A percentile compares a stretch with the other conserved stretches of the same genome.
Conservation (phyloP, 2,888 invertebrate genomes). For the Zygogramma bicolorata region DNA sequence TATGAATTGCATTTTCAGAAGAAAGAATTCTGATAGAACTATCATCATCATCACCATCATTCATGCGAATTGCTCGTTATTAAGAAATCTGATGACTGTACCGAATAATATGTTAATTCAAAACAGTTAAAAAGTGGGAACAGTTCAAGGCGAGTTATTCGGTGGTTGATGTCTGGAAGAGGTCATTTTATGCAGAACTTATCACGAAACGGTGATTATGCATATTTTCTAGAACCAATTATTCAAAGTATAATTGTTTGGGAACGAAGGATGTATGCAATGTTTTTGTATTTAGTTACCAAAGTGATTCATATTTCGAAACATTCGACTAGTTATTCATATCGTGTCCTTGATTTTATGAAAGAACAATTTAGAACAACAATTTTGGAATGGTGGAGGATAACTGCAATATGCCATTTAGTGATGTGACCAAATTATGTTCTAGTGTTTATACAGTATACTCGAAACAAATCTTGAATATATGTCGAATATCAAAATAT, state of each 20-base stretch:
- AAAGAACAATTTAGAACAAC: too few species aligned
- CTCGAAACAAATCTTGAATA: too few species aligned
- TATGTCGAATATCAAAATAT: too few species aligned
- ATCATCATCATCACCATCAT: neutral
- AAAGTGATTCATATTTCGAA: neutral
- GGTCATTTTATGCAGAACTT: conserved; percentile 17
- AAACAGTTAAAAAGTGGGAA: neutral
- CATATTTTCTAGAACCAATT: conserved; percentile 34
- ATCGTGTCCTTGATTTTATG: too few species aligned
- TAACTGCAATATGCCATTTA: too few species aligned
- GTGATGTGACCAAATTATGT: too few species aligned
- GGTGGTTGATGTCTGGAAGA: neutral
- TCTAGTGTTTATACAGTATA: too few species aligned
- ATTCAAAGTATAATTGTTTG: conserved; percentile 8
- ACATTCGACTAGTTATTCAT: too few species aligned
- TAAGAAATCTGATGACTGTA: neutral
- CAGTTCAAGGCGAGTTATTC: conserved; percentile 7
- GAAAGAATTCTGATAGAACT: neutral
- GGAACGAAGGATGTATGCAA: neutral
- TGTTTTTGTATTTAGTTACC: too few species aligned
- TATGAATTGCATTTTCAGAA: neutral
- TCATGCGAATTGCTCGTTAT: conserved; percentile 17
- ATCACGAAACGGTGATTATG: conserved; percentile 46
- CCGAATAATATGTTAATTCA: neutral
- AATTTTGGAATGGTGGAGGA: too few species aligned